phyloP scores from a whole-genome alignment of 2,797 vertebrate genomes.

The Trichosurus vulpecula region DNA sequence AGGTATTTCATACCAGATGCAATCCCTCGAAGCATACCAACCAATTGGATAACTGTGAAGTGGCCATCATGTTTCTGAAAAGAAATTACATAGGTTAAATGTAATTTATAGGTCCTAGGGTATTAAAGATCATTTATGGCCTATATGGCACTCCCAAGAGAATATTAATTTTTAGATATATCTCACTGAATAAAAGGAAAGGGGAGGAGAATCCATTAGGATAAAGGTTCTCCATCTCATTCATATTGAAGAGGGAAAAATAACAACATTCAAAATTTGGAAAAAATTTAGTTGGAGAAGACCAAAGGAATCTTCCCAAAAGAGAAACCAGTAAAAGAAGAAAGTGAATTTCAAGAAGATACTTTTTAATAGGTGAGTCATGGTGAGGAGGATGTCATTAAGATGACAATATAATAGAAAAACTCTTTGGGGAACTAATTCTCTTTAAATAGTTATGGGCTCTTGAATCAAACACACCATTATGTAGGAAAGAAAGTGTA shows the following conservation, averaged over 20 bases:
- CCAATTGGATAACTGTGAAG: conserved; percentile 89
- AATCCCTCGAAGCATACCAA: conserved; percentile 89
- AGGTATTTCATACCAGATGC: conserved; percentile 94
- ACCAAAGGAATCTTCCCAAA: background rate
- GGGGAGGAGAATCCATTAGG: background rate
- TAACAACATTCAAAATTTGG: conserved; percentile 17
- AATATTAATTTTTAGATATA: background rate
- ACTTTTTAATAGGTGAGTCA: background rate
- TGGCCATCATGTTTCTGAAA: conserved; percentile 89
- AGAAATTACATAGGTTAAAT: conserved; percentile 53
- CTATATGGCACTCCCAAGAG: background rate
- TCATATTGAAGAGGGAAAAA: conserved; percentile 1
- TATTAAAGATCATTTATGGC: rapidly evolving
- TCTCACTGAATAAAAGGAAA: background rate
- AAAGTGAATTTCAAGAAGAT: conserved; percentile 17
- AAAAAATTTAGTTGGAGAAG: conserved; percentile 15
- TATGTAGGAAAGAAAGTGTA: background rate
- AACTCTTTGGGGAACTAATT: background rate
- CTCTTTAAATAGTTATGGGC: background rate
- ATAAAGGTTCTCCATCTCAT: background rate
- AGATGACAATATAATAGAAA: conserved; percentile 10
- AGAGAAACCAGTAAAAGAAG: background rate
- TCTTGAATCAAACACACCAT: background rate
- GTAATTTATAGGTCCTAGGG: background rate
- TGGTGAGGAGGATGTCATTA: background rate